Percentiles rank a stretch among this genome's conserved stretches.
phyloP scores from a whole-genome alignment of 1,140 invertebrate genomes.

The Ectropis grisescens region DNA sequence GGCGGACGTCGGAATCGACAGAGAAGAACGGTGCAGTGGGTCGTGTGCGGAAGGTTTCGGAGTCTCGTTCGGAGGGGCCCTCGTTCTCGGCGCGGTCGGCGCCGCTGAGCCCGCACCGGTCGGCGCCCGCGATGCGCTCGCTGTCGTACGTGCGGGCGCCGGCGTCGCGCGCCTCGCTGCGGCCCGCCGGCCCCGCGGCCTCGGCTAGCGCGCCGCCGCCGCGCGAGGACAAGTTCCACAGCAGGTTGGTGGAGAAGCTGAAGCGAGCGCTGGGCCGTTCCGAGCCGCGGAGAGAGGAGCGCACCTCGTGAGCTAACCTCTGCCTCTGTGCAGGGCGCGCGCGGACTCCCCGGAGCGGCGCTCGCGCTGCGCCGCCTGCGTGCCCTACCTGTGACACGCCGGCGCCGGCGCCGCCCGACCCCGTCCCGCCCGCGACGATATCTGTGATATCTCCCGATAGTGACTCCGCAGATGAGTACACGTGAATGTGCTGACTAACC shows the following conservation, averaged over 20 bases:
- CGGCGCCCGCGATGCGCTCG: slow-evolving; percentile 75
- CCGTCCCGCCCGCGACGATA: no score
- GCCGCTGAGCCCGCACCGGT: slow-evolving; percentile 75
- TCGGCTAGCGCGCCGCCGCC: slow-evolving; percentile 72
- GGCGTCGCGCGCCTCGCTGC: slow-evolving; percentile 68
- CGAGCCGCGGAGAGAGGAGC: slow-evolving; percentile 60
- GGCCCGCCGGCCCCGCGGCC: slow-evolving; percentile 71
- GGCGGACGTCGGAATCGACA: slow-evolving; percentile 81
- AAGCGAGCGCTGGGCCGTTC: slow-evolving; percentile 80
- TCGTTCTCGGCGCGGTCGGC: slow-evolving; percentile 77
- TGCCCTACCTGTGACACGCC: slow-evolving; percentile 58
- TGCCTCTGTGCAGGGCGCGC: slow-evolving; percentile 59
- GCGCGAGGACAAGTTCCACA: slow-evolving; percentile 87
- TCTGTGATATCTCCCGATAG: slow-evolving; percentile 50
- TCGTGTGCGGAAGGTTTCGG: slow-evolving; percentile 82
- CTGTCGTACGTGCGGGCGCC: slow-evolving; percentile 72
- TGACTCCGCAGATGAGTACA: slow-evolving; percentile 43
- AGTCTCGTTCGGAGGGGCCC: slow-evolving; percentile 84
- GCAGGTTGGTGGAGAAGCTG: slow-evolving; percentile 85
- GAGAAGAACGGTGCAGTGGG: slow-evolving; percentile 72
- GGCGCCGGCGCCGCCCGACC: slow-evolving; percentile 22
- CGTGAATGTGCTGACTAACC: slow-evolving; percentile 35
- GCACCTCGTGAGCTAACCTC: slow-evolving; percentile 58
- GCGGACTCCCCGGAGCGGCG: slow-evolving; percentile 43
- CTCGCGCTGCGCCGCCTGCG: slow-evolving; percentile 54